A percentile compares a stretch with the other conserved stretches of the same genome.
phyloP scores from a whole-genome alignment of 2,113 vertebrate genomes.

The Ceratotherium simum region DNA sequence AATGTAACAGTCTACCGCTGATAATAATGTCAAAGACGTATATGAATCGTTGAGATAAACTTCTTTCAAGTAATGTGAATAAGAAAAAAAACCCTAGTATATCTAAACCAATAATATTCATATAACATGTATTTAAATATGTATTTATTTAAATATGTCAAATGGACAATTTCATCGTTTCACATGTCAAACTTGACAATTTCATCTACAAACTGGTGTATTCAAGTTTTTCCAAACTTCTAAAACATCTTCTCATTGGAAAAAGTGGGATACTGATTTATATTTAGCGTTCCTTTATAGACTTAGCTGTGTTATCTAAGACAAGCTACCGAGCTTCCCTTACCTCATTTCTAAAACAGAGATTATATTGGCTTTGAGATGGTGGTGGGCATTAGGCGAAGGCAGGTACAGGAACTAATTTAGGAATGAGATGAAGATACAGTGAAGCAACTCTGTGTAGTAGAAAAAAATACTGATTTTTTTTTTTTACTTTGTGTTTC shows the following conservation, averaged over 20 bases:
- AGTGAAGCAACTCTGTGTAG: background rate
- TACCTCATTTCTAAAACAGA: constrained; percentile 9
- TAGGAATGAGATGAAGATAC: background rate
- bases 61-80: background rate
- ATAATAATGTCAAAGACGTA: background rate
- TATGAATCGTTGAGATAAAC: background rate
- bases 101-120: background rate
- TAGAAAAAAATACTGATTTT: background rate
- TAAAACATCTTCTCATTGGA: background rate
- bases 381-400: background rate
- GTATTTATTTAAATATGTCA: background rate
- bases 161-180: background rate
- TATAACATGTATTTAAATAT: background rate
- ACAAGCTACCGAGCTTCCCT: background rate
- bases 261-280: background rate
- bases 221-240: constrained; percentile 24
- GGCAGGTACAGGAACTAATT: background rate
- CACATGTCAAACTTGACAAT: background rate
- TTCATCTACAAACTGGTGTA: background rate
- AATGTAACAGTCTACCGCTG: background rate
- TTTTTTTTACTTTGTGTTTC: constrained; percentile 17
- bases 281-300: background rate
- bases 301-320: background rate
- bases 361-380: background rate
- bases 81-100: background rate